Evolutionary conservation across 2,113 vertebrate genomes (phyloP), one percentile per base, ranked within the genome.

Genomic region (Apus apus): DNA sequence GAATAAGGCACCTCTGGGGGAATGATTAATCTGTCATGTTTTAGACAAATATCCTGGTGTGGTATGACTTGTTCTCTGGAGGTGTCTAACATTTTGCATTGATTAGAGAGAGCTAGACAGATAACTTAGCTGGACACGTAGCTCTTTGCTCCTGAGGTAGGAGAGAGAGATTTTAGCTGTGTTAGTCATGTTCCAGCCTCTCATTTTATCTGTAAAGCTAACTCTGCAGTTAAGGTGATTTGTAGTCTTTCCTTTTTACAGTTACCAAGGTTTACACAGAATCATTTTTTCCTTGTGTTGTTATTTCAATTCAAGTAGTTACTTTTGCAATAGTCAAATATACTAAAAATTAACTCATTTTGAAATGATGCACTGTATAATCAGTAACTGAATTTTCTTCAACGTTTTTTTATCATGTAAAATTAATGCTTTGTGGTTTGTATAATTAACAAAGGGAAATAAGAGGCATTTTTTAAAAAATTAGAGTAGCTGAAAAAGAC

Each of bases 21-120:
- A 34, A 64, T 86, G 83, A 95, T 67, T 97, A 38, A 84, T 84
- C 60, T 86, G 46, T 91, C 57, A 71, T n/a, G n/a, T 46, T 88
- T 46, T 34, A 86, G 70, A 75, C 64, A 45, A 46, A 75, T 60
- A 22, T 19, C 76, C 56, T 6, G 5, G 75, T 60, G 64, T n/a
- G 15, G 22, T 22, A 2, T 79, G 68, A 64, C 32, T 83, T 71
- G 36, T 87, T 62, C 50, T 76, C 66, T 45, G 75, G 74, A 83
- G 50, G 34, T 87, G 61, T 76, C 51, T 87, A 61, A 81, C 45
- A 60, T 18, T 43, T 85, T 83, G 68, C 75, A 56, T n/a, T 74
- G 43, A 71, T 89, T 19, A 58, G 74, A 45, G 65, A 45, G 65
- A 29, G 26, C 46, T 25, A 58, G 61, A 38, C 20, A 36, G 53